These are phyloP conservation scores for Acrocephalus scirpaceus DNA, from an alignment of 2,797 vertebrate species.

Conservation along the genomic window DNA sequence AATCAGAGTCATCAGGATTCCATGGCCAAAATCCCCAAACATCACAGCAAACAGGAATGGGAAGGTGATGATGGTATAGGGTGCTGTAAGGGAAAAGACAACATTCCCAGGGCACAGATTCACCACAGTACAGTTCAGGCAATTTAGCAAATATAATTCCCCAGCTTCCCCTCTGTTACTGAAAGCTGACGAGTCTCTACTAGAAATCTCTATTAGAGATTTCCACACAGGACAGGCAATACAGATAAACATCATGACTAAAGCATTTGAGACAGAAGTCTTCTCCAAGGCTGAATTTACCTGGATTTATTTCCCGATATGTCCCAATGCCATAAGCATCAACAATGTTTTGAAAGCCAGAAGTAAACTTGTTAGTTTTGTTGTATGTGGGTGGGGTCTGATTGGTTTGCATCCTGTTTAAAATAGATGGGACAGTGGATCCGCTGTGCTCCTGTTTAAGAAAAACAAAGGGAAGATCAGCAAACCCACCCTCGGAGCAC, in stretches of 20 bases:
- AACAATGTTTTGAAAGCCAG: slow-evolving; percentile 96
- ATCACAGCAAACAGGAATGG: slow-evolving; percentile 98
- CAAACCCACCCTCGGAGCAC: not conserved
- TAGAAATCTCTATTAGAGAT: not conserved
- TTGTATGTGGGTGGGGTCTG: slow-evolving; percentile 97
- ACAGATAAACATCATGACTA: not conserved
- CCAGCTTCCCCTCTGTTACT: not conserved
- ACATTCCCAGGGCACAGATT: not conserved
- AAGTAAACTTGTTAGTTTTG: slow-evolving; percentile 98
- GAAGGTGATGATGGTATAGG: slow-evolving; percentile 98
- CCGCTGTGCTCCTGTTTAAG: slow-evolving; percentile 90
- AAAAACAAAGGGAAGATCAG: not conserved
- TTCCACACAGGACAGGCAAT: not conserved
- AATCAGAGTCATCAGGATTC: slow-evolving; percentile 90
- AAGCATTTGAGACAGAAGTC: fast-evolving
- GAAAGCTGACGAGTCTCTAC: not conserved
- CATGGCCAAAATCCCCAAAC: slow-evolving; percentile 97
- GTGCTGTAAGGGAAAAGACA: slow-evolving; percentile 81
- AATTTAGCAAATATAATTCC: not conserved
- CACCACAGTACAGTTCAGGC: not conserved
- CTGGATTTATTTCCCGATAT: slow-evolving; percentile 97
- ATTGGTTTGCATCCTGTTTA: slow-evolving; percentile 97
- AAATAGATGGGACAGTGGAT: slow-evolving; percentile 96
- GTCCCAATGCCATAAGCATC: slow-evolving; percentile 96
- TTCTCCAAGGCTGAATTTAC: slow-evolving; percentile 66